Conservation (phyloP, 1,140 invertebrate genomes). For the Bombus polaris region DNA sequence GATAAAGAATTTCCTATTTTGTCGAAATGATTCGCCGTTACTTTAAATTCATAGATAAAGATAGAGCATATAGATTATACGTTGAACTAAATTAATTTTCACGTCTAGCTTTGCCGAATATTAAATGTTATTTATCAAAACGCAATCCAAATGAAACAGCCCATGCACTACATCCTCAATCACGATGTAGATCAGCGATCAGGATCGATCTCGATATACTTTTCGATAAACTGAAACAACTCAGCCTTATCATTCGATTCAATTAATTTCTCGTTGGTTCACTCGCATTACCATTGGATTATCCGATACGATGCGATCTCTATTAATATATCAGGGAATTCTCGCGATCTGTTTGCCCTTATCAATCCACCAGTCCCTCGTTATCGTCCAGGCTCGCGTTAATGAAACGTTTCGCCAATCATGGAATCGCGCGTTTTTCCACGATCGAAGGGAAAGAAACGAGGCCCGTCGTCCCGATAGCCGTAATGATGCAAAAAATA, state of each 20-base stretch:
- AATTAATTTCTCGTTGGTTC: neutral
- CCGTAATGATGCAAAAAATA: constrained; percentile 34
- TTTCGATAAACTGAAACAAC: neutral
- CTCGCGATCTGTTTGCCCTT: no score
- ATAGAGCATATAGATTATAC: no score
- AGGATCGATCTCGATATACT: neutral
- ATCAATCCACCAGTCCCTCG: neutral
- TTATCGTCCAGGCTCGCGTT: neutral
- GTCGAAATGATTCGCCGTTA: no score
- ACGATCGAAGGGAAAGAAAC: neutral
- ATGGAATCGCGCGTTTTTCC: neutral
- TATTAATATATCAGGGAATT: neutral
- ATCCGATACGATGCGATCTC: neutral
- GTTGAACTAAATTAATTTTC: no score
- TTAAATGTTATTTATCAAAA: no score
- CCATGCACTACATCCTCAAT: no score
- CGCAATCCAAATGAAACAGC: no score
- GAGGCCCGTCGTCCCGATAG: neutral
- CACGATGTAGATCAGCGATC: neutral
- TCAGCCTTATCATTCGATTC: neutral
- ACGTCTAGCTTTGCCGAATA: no score
- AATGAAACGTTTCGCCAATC: constrained; percentile 2
- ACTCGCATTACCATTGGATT: neutral
- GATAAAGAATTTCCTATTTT: no score
- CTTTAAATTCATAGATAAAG: no score